Conservation (phyloP, 2,113 vertebrate genomes). For the Paradoxurus hermaphroditus region DNA sequence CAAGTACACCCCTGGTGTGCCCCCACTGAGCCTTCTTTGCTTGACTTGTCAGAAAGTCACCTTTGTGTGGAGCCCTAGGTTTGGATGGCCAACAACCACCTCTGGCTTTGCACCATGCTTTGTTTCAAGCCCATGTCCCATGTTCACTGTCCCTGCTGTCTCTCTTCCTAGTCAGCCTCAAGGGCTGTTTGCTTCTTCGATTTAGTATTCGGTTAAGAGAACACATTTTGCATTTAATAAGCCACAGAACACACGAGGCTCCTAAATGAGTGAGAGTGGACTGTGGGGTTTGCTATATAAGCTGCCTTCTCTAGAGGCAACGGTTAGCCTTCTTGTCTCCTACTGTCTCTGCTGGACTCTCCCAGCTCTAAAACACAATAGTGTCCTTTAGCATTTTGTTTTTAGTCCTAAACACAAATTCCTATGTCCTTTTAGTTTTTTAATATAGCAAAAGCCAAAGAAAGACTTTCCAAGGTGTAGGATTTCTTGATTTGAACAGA, state of each 20-base stretch:
- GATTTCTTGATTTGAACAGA: neutral
- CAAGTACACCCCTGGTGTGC: neutral
- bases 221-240: constrained; percentile 52
- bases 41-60: neutral
- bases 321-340: neutral
- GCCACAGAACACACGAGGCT: neutral
- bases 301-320: neutral
- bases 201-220: constrained; percentile 23
- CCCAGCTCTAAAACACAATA: neutral
- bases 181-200: neutral
- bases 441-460: neutral
- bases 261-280: neutral
- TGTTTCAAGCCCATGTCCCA: neutral
- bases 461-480: neutral
- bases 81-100: neutral
- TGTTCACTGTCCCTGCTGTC: neutral
- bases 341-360: neutral
- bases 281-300: neutral
- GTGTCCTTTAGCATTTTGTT: neutral
- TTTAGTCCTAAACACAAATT: neutral
- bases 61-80: neutral
- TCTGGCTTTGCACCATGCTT: neutral
- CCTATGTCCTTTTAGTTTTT: neutral
- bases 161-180: neutral
- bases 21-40: neutral